Evolutionary conservation across 2,888 invertebrate species (phyloP).

Genomic region (Rhyacophila evoluta): DNA sequence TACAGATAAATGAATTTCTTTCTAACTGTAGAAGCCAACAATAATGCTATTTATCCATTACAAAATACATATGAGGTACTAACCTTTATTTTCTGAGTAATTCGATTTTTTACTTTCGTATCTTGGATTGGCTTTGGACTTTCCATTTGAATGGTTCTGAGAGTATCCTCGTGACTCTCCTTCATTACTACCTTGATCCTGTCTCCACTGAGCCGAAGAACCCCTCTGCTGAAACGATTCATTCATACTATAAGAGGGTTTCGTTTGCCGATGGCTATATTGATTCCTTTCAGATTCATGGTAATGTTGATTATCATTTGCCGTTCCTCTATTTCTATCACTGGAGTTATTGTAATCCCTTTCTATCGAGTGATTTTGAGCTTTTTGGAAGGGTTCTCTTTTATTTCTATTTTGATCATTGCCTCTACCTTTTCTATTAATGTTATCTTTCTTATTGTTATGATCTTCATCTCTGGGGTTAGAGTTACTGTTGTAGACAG

Average conservation of each 20-base stretch:
- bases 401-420: neutral
- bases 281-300: neutral
- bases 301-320: neutral
- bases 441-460: constrained; percentile 32
- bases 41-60: too few relatives aligned
- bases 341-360: neutral
- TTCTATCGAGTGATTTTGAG: neutral
- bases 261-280: neutral
- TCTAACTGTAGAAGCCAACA: too few relatives aligned
- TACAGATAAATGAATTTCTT: too few relatives aligned
- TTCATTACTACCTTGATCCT: neutral
- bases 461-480: neutral
- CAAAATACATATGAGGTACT: too few relatives aligned
- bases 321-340: neutral
- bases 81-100: neutral
- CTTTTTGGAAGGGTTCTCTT: neutral
- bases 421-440: constrained; percentile 7
- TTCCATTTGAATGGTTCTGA: neutral
- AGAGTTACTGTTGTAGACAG: constrained; percentile 41
- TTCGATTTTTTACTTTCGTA: neutral
- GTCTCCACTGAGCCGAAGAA: constrained; percentile 8
- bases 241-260: constrained; percentile 35
- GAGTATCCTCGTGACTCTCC: neutral
- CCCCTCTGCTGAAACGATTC: constrained; percentile 39
- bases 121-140: neutral